A percentile compares a stretch with the other conserved stretches of the same genome.
Conservation (phyloP, 1,140 invertebrate genomes). For the Micrasema longulum region DNA sequence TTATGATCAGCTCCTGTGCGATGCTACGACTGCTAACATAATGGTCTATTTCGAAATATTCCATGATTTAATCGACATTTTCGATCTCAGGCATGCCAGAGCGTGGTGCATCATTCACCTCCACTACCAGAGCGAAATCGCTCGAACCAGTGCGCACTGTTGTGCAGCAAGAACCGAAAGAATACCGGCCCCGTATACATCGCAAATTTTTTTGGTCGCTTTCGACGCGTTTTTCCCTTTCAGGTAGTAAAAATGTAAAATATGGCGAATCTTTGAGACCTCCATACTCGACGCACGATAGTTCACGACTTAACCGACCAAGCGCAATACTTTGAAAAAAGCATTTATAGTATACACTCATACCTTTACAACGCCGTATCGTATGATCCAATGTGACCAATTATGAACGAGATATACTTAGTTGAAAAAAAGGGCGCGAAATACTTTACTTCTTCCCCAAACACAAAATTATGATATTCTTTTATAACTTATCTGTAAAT, state of each 20-base stretch:
- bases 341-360: slow-evolving; percentile 9
- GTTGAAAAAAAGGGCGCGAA: slow-evolving; percentile 29
- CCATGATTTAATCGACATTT: slow-evolving; percentile 12
- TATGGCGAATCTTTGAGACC: slow-evolving; percentile 31
- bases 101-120: slow-evolving; percentile 22
- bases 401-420: slow-evolving; percentile 23
- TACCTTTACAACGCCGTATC: background rate
- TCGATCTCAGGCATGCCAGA: slow-evolving; percentile 4
- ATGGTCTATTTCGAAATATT: slow-evolving; percentile 12
- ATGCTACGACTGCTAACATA: slow-evolving; percentile 21
- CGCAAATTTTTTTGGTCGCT: slow-evolving; percentile 14
- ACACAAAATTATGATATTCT: too few relatives aligned
- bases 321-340: slow-evolving; percentile 28
- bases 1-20: slow-evolving; percentile 16
- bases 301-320: slow-evolving; percentile 51
- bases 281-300: slow-evolving; percentile 16
- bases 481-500: too few relatives aligned
- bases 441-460: too few relatives aligned
- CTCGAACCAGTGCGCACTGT: too few relatives aligned
- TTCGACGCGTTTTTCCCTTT: slow-evolving; percentile 5
- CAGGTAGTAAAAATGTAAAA: slow-evolving; percentile 13
- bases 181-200: slow-evolving; percentile 18
- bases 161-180: too few relatives aligned
- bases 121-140: too few relatives aligned
- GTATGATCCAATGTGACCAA: slow-evolving; percentile 3